Evolutionary conservation across 2,113 vertebrate species (phyloP).

Genomic region (Tiliqua scincoides): DNA sequence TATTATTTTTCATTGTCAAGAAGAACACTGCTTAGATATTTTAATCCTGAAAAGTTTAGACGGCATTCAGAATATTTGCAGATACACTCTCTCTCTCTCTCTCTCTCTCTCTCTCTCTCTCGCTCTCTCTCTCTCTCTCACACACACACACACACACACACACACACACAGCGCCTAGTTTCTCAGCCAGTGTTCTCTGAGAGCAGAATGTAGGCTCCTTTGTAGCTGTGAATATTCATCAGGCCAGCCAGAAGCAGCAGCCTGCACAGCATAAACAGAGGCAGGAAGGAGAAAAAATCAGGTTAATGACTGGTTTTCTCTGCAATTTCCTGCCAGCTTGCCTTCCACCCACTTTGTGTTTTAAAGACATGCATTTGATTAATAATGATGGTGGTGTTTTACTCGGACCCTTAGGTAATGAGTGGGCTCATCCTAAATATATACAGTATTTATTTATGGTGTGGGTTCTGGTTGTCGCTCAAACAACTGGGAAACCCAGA

Average conservation of each 20-base stretch:
- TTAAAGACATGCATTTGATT: conserved; percentile 65
- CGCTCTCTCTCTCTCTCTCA: too few relatives aligned
- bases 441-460: accelerated
- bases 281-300: conserved; percentile 61
- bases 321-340: conserved; percentile 57
- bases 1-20: not conserved
- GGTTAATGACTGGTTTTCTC: conserved; percentile 63
- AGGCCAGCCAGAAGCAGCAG: conserved; percentile 58
- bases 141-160: too few relatives aligned
- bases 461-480: not conserved
- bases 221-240: conserved; percentile 63
- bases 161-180: conserved; percentile 8
- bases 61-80: conserved; percentile 34
- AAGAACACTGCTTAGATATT: conserved; percentile 32
- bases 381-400: conserved; percentile 46
- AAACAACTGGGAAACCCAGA: conserved; percentile 44
- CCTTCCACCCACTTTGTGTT: conserved; percentile 40
- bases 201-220: conserved; percentile 49
- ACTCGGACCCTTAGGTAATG: conserved; percentile 13
- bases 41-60: conserved; percentile 66
- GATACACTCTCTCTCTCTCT: not conserved
- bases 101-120: too few relatives aligned
- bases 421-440: not conserved
- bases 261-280: conserved; percentile 39
- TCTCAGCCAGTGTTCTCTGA: conserved; percentile 20